Evolutionary conservation across 2,797 vertebrate genomes (phyloP).

Genomic region (Brachyrhaphis roseni): DNA sequence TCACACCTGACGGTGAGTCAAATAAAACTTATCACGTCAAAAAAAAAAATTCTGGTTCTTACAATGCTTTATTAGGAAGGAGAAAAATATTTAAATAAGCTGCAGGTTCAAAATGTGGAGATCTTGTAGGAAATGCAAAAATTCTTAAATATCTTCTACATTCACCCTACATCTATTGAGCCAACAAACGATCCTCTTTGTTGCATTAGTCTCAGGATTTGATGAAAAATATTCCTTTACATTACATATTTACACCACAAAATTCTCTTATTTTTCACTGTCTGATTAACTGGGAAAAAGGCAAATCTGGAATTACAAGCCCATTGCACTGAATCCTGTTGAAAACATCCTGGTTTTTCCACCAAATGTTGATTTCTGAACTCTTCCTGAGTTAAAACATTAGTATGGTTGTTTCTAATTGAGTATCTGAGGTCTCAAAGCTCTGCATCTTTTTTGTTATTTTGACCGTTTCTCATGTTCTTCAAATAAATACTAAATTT

Average conservation of each 20-base stretch:
- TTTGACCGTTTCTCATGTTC: no score
- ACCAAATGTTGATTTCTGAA: no score
- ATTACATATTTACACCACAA: not conserved
- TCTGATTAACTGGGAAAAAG: not conserved
- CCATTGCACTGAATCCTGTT: no score
- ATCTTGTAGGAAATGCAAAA: not conserved
- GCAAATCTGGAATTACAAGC: not conserved
- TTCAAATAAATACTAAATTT: no score
- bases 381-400: no score
- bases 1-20: slow-evolving; percentile 61
- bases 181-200: not conserved
- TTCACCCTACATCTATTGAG: not conserved
- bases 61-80: not conserved
- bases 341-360: no score
- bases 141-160: not conserved
- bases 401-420: no score
- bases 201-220: not conserved
- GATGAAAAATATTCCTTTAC: not conserved
- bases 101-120: not conserved
- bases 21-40: not conserved
- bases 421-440: no score
- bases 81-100: not conserved
- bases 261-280: not conserved
- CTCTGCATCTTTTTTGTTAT: no score
- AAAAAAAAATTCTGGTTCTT: not conserved